Conservation (phyloP, 2,888 invertebrate genomes). For the Itoplectis maculator region DNA sequence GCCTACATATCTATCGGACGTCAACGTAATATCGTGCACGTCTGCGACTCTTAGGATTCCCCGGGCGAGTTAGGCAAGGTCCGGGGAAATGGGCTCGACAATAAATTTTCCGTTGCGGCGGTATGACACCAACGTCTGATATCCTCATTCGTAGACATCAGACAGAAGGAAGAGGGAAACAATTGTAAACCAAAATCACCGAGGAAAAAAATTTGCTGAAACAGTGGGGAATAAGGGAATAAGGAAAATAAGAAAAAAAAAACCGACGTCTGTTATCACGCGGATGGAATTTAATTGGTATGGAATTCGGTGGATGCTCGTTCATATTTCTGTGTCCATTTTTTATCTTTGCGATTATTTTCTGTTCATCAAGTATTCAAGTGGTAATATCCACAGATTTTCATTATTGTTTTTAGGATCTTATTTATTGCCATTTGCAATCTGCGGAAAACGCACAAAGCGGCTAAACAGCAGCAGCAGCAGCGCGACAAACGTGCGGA, state of each 20-base stretch:
- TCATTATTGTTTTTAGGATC: not conserved
- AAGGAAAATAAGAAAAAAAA: not conserved
- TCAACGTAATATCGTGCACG: slow-evolving; percentile 13
- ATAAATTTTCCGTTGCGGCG: slow-evolving; percentile 18
- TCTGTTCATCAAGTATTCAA: not conserved
- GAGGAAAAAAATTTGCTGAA: not conserved
- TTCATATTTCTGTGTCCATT: not conserved
- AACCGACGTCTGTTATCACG: no score
- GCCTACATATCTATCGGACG: slow-evolving; percentile 24
- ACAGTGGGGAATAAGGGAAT: not conserved
- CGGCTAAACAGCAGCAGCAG: not conserved
- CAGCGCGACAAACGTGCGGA: not conserved
- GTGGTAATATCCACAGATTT: not conserved
- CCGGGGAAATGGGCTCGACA: slow-evolving; percentile 52
- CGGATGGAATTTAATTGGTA: no score
- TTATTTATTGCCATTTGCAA: not conserved
- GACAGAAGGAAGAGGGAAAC: slow-evolving; percentile 15
- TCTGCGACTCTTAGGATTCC: slow-evolving; percentile 43
- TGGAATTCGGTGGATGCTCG: no score
- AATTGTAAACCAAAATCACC: not conserved
- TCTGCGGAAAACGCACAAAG: slow-evolving; percentile 12
- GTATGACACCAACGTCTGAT: not conserved
- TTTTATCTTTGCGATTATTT: not conserved
- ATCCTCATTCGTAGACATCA: not conserved
- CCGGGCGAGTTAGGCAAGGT: slow-evolving; percentile 59